Evolutionary conservation across 2,113 vertebrate genomes (phyloP).

Genomic region (Blennius ocellaris): DNA sequence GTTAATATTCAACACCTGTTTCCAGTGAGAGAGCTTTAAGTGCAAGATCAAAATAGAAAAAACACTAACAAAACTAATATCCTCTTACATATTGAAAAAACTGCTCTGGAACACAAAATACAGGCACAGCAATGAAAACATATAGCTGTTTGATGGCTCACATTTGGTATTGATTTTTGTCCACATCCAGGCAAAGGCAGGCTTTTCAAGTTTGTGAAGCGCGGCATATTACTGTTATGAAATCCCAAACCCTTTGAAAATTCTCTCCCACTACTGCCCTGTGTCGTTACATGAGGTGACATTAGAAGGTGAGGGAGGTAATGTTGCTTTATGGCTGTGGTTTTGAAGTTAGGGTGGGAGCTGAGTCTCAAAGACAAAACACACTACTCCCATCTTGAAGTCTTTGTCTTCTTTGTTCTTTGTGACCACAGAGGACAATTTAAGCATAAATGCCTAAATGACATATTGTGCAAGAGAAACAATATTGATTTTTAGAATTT

Average conservation of each 20-base stretch:
- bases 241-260: not conserved
- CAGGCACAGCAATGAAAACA: not conserved
- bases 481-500: not conserved
- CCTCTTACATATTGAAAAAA: not conserved
- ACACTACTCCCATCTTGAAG: not conserved
- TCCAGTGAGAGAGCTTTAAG: too few relatives aligned
- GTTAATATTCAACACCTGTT: too few relatives aligned
- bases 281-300: not conserved
- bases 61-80: too few relatives aligned
- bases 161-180: not conserved
- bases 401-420: not conserved
- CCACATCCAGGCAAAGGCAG: too few relatives aligned
- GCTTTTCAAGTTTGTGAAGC: too few relatives aligned
- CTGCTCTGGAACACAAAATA: not conserved
- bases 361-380: not conserved
- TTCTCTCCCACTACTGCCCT: not conserved
- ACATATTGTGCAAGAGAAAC: not conserved
- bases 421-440: not conserved
- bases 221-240: not conserved
- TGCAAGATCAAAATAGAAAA: too few relatives aligned
- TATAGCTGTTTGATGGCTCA: not conserved
- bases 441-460: not conserved
- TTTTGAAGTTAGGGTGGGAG: not conserved
- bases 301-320: not conserved
- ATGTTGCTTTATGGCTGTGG: not conserved